Evolutionary conservation across 2,797 vertebrate genomes (phyloP).

Genomic region (Cryptoblepharus egeriae): DNA sequence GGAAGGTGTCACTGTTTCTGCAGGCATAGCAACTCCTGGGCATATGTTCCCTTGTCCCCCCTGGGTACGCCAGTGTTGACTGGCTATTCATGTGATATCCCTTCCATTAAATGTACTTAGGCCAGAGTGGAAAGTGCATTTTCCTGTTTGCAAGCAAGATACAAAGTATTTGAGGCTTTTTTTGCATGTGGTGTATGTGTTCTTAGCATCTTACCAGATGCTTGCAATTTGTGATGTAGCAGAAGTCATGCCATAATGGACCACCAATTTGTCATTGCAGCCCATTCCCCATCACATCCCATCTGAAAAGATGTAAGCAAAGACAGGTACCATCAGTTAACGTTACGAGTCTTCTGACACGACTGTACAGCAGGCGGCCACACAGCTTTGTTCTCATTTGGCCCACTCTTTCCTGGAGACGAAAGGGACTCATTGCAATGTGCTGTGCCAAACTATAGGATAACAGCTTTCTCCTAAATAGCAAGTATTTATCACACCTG

Average conservation of each 20-base stretch:
- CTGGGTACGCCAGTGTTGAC: too few relatives aligned
- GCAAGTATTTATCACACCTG: background rate
- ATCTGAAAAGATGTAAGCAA: slow-evolving; percentile 21
- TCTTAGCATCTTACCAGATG: too few relatives aligned
- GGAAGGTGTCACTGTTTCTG: too few relatives aligned
- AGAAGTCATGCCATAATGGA: background rate
- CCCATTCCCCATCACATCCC: background rate
- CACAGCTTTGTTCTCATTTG: slow-evolving; percentile 36
- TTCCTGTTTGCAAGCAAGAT: too few relatives aligned
- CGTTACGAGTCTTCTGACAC: background rate
- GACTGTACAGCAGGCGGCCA: background rate
- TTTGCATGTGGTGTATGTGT: too few relatives aligned
- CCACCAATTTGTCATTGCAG: rapidly evolving
- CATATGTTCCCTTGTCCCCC: too few relatives aligned
- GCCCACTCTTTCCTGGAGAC: slow-evolving; percentile 10
- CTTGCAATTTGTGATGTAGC: rapidly evolving
- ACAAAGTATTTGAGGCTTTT: too few relatives aligned
- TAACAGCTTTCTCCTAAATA: slow-evolving; percentile 1
- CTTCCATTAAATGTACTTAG: too few relatives aligned
- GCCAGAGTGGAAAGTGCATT: too few relatives aligned
- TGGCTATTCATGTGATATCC: too few relatives aligned
- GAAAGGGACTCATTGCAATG: background rate
- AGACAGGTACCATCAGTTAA: background rate
- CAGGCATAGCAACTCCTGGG: too few relatives aligned
- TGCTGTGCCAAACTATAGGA: background rate